Percentiles rank a stretch among this genome's conserved stretches.
Evolutionary conservation across 2,113 vertebrate species (phyloP).

Genomic region (Mormyrus iriodes): DNA sequence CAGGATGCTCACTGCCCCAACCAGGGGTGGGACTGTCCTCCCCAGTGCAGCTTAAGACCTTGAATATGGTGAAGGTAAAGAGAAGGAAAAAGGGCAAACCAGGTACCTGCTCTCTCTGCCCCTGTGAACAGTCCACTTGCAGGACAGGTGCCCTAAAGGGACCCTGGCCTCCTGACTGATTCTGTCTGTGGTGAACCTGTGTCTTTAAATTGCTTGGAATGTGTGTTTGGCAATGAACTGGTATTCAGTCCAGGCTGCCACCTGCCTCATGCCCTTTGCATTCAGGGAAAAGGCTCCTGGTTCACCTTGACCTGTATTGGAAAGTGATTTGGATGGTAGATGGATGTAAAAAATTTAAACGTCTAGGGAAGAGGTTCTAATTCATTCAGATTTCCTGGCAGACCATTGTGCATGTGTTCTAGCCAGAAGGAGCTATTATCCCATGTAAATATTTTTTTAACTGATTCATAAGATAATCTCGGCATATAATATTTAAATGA

Average conservation of each 20-base stretch:
- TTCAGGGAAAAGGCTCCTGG: neutral
- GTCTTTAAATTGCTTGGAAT: neutral
- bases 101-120: neutral
- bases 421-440: constrained; percentile 38
- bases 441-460: constrained; percentile 25
- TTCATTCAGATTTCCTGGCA: neutral
- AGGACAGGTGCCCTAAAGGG: neutral
- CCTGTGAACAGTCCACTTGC: neutral
- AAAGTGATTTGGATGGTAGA: neutral
- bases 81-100: neutral
- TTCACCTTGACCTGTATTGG: neutral
- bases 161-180: neutral
- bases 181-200: neutral
- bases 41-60: neutral
- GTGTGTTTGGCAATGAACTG: neutral
- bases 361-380: neutral
- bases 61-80: neutral
- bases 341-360: neutral
- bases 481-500: neutral
- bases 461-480: constrained; percentile 24
- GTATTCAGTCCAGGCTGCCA: neutral
- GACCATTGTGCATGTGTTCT: constrained; percentile 24
- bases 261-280: too few relatives aligned
- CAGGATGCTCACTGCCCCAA: neutral
- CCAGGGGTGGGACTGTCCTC: neutral